Base-by-base conservation (phyloP, 2,797 vertebrate genomes). In the Lycodopsis pacificus region DNA sequence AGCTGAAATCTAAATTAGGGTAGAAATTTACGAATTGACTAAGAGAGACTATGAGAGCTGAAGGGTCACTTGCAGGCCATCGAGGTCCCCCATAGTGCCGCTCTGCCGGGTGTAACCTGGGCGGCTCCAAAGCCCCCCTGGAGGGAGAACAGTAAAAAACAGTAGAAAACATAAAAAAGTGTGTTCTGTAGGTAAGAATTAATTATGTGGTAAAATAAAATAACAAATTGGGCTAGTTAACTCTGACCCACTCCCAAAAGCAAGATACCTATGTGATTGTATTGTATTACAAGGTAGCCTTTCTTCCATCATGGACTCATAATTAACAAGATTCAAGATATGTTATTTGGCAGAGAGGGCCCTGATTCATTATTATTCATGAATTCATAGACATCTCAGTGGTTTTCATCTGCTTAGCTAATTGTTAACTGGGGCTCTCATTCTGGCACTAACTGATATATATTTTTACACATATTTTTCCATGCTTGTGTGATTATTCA, bases 321-420 rank as follows among this genome's bases (percentile, higher is more conserved):
- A 54, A 80, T 67, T 48, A 80, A 57, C 32, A 59, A 40, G 32
- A 71, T 32, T 59, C 36, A 20, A 73, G 68, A 77, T 20, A 38
- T 12, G 20, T 14, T 68, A 65, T 64, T 42, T 57, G 53, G 27
- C 53, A 61, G 38, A 5, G n/a, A 25, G 36, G 27, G 49, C 30
- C 53, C 15, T 46, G 25, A 73, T 71, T 66, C 27, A 76, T 84
- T 36, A 76, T 82, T 77, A 77, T 84, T 83, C 54, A 74, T 71
- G 42, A 73, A 22, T 63, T 64, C 30, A 68, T 12, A 67, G 6
- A 22, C 54, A 54, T 77, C 61, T 73, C 59, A 65, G 54, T 57
- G 49, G 38, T 57, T 82, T 72, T 70, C 66, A 71, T 76, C 42
- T 66, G 34, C 62, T 38, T 57, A 40, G 54, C 64, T 84, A 72